Evolutionary conservation across 2,888 invertebrate genomes (phyloP).

Genomic region (Morinoia aosen): DNA sequence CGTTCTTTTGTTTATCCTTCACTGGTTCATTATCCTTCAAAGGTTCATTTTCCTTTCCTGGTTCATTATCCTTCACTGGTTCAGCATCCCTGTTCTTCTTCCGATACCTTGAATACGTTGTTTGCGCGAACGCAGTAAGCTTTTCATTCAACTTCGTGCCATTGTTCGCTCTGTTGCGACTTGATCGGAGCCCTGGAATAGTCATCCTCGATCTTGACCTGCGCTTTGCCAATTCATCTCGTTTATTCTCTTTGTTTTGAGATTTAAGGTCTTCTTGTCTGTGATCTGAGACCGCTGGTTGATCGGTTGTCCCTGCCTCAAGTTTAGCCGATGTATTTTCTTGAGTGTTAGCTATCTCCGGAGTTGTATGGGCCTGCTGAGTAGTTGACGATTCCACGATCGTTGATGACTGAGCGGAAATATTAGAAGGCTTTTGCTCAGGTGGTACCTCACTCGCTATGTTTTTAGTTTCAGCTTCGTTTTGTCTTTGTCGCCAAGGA

Average conservation of each 20-base stretch:
- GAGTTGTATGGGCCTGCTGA: background rate
- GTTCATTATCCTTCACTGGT: background rate
- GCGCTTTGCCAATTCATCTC: background rate
- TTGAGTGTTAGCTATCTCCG: background rate
- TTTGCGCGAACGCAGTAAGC: background rate
- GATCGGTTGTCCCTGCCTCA: background rate
- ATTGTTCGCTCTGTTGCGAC: background rate
- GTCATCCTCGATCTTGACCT: conserved; percentile 36
- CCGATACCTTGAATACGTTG: background rate
- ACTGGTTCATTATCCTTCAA: no score
- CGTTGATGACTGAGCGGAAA: conserved; percentile 6
- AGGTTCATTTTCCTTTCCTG: background rate
- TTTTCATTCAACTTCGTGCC: conserved; percentile 26
- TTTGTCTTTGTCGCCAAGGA: background rate
- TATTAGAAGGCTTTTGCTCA: conserved; percentile 28
- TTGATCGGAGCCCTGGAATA: background rate
- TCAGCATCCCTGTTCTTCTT: background rate
- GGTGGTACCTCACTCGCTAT: background rate
- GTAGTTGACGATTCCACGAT: background rate
- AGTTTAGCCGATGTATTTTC: background rate
- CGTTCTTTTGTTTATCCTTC: background rate
- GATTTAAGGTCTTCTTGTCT: background rate
- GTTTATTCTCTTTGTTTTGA: background rate
- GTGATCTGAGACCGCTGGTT: background rate
- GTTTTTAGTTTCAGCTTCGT: background rate